A percentile compares a stretch with the other conserved stretches of the same genome.
Evolutionary conservation across 2,888 invertebrate species (phyloP).

Genomic region (Trachelus troglodyta): DNA sequence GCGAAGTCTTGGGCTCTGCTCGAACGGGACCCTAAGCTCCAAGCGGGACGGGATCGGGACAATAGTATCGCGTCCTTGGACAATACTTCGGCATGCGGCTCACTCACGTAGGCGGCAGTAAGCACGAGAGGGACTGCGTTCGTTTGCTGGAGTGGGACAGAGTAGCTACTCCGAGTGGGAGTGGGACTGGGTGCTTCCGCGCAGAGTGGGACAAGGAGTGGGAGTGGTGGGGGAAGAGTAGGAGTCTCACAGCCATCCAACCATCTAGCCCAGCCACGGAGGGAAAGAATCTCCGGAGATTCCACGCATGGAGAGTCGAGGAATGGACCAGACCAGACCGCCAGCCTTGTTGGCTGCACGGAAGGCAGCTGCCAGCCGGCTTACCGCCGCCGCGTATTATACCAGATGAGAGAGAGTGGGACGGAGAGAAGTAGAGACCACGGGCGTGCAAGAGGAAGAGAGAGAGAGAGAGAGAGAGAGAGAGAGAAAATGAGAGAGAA

Average conservation of each 20-base stretch:
- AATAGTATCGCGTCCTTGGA: conserved; percentile 43
- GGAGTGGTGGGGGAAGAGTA: conserved; percentile 19
- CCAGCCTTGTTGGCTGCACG: conserved; percentile 60
- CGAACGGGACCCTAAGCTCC: conserved; percentile 60
- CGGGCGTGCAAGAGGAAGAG: conserved; percentile 9
- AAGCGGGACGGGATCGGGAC: conserved; percentile 60
- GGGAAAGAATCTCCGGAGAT: conserved; percentile 50
- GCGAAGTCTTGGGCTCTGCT: conserved; percentile 44
- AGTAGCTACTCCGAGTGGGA: conserved; percentile 18
- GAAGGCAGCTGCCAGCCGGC: conserved; percentile 63
- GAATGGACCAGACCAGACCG: conserved; percentile 48
- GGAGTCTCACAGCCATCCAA: conserved; percentile 12
- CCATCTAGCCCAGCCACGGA: conserved; percentile 15
- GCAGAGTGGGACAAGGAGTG: conserved; percentile 20
- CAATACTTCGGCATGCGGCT: conserved; percentile 36
- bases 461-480: conserved; percentile 3
- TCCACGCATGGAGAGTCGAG: conserved; percentile 56
- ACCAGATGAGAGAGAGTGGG: conserved; percentile 29
- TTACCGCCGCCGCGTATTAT: conserved; percentile 53
- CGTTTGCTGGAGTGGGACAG: conserved; percentile 4
- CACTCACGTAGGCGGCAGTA: conserved; percentile 21
- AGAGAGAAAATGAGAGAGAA: conserved; percentile 14
- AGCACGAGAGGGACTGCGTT: conserved; percentile 9
- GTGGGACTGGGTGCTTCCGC: conserved; percentile 17
- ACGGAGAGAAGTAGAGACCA: conserved; percentile 19